Evolutionary conservation across 2,888 invertebrate genomes (phyloP).

Genomic region (Chrysodeixis includens): DNA sequence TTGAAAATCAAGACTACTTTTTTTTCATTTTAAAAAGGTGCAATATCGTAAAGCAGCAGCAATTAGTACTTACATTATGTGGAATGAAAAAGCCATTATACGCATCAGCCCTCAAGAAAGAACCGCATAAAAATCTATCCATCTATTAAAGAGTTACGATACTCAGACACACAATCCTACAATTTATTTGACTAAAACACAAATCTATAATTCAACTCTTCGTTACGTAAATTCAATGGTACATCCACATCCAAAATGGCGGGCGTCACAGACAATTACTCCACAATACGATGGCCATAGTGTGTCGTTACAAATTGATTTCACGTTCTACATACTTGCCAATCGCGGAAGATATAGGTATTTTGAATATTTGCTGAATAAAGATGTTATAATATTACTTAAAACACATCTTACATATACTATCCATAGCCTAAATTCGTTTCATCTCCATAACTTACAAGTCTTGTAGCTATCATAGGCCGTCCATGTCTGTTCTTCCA

Average conservation of each 20-base stretch:
- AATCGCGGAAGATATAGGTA: constrained; percentile 9
- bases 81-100: no score
- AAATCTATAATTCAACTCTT: not conserved
- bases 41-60: no score
- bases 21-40: no score
- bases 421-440: not conserved
- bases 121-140: not conserved
- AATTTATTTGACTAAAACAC: no score
- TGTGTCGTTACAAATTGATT: constrained; percentile 18
- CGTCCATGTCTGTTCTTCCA: no score
- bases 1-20: no score
- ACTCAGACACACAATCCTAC: not conserved
- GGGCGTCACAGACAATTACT: constrained; percentile 13
- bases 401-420: not conserved
- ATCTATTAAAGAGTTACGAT: not conserved
- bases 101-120: no score
- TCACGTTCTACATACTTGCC: constrained; percentile 6
- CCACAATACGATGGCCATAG: constrained; percentile 13
- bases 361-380: not conserved
- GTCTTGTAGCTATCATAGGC: no score
- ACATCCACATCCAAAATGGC: not conserved
- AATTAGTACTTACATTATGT: no score
- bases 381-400: not conserved
- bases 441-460: no score
- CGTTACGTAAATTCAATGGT: constrained; percentile 7